phyloP scores from a whole-genome alignment of 1,140 invertebrate genomes.

The Thrips palmi region DNA sequence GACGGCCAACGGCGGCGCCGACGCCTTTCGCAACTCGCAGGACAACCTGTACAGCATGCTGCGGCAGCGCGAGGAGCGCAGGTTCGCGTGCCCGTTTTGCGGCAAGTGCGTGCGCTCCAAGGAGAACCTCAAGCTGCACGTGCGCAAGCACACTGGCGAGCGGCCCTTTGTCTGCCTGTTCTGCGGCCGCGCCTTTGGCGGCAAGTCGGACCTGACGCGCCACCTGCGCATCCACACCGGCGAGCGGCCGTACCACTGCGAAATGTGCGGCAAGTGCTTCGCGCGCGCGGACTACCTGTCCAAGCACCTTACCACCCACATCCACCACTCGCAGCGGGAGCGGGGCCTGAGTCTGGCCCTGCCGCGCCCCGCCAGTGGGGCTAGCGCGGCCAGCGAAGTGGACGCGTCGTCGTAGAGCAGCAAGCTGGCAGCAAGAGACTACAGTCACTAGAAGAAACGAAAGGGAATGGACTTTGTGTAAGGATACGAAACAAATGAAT shows the following conservation, averaged over 20 bases:
- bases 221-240: conserved; percentile 74
- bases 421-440: no score
- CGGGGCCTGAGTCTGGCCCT: no score
- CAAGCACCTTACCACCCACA: conserved; percentile 75
- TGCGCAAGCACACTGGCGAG: conserved; percentile 74
- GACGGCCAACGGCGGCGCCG: conserved; percentile 13
- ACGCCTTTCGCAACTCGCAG: conserved; percentile 27
- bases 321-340: conserved; percentile 29
- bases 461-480: no score
- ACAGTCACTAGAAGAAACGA: no score
- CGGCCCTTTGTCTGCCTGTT: conserved; percentile 72
- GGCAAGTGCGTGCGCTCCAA: conserved; percentile 75
- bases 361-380: no score
- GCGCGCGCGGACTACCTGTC: conserved; percentile 76
- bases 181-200: conserved; percentile 68
- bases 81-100: conserved; percentile 71
- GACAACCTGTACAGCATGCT: conserved; percentile 41
- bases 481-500: no score
- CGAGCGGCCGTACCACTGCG: conserved; percentile 71
- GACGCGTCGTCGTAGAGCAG: no score
- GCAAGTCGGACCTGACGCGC: conserved; percentile 68
- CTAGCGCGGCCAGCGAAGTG: no score
- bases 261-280: conserved; percentile 80
- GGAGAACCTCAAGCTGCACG: conserved; percentile 73
- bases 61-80: conserved; percentile 35